Conservation (phyloP, 1,140 invertebrate genomes). For the Cataglyphis hispanica region DNA sequence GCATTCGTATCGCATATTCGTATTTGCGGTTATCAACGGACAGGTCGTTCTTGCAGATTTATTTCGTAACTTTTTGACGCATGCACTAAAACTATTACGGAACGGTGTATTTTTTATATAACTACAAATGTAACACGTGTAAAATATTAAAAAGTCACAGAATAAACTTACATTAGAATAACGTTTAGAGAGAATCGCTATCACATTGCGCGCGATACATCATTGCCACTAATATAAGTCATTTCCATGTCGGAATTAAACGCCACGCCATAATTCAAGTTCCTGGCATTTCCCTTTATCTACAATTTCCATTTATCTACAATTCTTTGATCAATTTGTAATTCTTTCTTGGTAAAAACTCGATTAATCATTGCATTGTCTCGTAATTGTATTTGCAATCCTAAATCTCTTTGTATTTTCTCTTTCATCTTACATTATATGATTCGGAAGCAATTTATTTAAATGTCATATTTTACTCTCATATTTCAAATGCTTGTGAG, state of each 20-base stretch:
- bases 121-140: no score
- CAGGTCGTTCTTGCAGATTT: background rate
- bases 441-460: background rate
- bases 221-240: slow-evolving; percentile 15
- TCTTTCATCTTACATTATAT: background rate
- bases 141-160: no score
- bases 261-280: background rate
- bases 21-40: slow-evolving; percentile 44
- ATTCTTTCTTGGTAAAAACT: background rate
- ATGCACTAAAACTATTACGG: no score
- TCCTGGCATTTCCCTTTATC: background rate
- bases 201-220: background rate
- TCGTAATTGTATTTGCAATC: background rate
- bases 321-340: background rate
- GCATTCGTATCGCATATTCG: slow-evolving; percentile 23
- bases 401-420: background rate
- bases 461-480: background rate
- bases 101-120: no score
- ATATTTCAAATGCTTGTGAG: background rate
- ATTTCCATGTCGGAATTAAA: slow-evolving; percentile 30
- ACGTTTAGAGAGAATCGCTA: slow-evolving; percentile 9
- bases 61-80: no score
- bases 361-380: background rate
- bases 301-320: no score
- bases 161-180: slow-evolving; percentile 15